phyloP scores from a whole-genome alignment of 2,888 invertebrate genomes.

The Dolichopus griseipennis region DNA sequence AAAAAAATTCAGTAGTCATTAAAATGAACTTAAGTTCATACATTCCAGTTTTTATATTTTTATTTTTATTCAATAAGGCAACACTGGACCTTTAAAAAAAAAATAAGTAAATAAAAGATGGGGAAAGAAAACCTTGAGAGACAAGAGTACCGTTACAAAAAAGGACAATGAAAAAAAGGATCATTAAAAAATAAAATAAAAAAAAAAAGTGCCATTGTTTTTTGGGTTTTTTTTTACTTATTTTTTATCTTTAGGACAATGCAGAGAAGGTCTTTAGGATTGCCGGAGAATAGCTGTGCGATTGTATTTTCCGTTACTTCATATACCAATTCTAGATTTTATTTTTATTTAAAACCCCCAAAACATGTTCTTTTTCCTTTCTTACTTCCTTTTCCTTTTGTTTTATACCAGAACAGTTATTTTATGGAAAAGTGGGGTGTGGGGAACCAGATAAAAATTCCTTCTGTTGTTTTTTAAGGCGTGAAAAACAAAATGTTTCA shows the following conservation, averaged over 20 bases:
- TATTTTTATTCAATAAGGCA: background rate
- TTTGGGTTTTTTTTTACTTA: background rate
- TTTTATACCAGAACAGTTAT: background rate
- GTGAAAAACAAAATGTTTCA: slow-evolving; percentile 6
- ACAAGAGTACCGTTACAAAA: background rate
- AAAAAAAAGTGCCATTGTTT: background rate
- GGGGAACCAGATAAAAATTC: background rate
- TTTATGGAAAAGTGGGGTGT: too few relatives aligned
- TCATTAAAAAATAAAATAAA: background rate
- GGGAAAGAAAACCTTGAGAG: too few relatives aligned
- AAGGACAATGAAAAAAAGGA: background rate
- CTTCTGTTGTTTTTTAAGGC: background rate
- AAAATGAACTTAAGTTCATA: slow-evolving; percentile 4
- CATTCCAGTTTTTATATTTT: background rate
- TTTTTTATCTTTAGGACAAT: background rate
- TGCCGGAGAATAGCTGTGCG: too few relatives aligned
- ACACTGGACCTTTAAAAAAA: background rate
- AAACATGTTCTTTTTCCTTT: background rate
- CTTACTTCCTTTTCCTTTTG: background rate
- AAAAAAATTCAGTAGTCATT: background rate
- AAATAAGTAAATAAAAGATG: too few relatives aligned
- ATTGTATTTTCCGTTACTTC: too few relatives aligned
- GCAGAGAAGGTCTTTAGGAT: background rate
- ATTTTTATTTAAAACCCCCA: background rate
- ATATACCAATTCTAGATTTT: background rate